Percentiles rank a stretch among this genome's conserved stretches.
phyloP scores from a whole-genome alignment of 2,888 invertebrate genomes.

The Pilophorus perplexus region DNA sequence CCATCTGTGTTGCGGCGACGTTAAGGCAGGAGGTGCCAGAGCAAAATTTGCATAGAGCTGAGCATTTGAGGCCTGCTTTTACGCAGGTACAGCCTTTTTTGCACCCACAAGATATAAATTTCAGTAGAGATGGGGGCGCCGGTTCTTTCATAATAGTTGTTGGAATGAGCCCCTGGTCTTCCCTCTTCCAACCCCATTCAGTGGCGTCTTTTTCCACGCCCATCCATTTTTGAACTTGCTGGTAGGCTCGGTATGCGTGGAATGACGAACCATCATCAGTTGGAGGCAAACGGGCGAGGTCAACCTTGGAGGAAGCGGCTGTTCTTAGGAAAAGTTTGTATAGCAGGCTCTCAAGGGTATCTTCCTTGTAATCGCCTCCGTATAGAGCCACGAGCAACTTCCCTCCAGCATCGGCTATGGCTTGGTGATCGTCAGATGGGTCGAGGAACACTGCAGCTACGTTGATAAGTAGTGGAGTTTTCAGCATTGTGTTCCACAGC shows the following conservation, averaged over 20 bases:
- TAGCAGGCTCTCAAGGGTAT: background rate
- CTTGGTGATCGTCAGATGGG: background rate
- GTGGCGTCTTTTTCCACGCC: background rate
- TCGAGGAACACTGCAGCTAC: background rate
- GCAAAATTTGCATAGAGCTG: background rate
- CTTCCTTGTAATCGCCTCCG: too few species aligned
- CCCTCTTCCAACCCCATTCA: constrained; percentile 3
- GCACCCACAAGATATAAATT: background rate
- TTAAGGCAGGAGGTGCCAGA: background rate
- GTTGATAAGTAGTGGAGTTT: background rate
- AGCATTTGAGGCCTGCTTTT: constrained; percentile 14
- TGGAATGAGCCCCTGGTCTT: constrained; percentile 1
- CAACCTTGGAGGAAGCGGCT: constrained; percentile 1
- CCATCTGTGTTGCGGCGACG: too few species aligned
- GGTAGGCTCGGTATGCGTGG: background rate
- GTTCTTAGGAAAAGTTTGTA: background rate
- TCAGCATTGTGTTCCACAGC: background rate
- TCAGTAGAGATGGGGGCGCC: background rate
- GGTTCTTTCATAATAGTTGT: background rate
- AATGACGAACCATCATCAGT: background rate
- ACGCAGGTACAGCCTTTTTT: constrained; percentile 3
- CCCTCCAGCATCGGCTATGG: too few species aligned
- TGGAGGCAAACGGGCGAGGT: constrained; percentile 5
- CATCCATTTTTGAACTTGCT: constrained; percentile 7
- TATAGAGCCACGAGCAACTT: background rate